phyloP scores from a whole-genome alignment of 2,113 vertebrate genomes.

The Calyptomena viridis region DNA sequence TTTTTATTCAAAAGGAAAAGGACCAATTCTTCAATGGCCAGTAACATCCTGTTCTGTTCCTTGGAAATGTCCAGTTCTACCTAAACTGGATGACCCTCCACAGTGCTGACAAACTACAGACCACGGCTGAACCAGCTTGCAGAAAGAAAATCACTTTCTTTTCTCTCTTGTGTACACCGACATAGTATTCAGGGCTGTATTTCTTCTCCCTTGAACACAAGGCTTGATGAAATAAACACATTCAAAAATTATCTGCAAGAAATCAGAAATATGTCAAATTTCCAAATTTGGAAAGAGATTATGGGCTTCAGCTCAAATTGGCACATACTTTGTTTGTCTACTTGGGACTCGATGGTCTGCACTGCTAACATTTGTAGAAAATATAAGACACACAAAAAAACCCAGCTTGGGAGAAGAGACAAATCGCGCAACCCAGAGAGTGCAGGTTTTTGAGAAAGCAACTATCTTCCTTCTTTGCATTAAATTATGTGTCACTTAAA shows the following conservation, averaged over 20 bases:
- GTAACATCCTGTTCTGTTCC: not conserved
- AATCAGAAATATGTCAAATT: slow-evolving; percentile 48
- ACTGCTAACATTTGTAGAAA: slow-evolving; percentile 21
- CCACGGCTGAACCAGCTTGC: not conserved
- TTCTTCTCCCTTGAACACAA: not conserved
- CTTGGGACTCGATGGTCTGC: not conserved
- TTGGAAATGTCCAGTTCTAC: not conserved
- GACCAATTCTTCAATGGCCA: not conserved
- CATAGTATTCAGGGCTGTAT: not conserved
- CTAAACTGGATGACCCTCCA: not conserved
- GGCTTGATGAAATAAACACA: slow-evolving; percentile 40
- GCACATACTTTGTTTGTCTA: slow-evolving; percentile 52
- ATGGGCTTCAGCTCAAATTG: slow-evolving; percentile 57
- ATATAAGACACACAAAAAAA: slow-evolving; percentile 12
- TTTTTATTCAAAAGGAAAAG: slow-evolving; percentile 7
- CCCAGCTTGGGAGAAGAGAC: not conserved
- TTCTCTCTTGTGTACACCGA: not conserved
- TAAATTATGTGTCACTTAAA: not conserved
- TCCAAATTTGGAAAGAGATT: slow-evolving; percentile 45
- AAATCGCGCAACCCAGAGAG: not conserved
- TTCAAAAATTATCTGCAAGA: slow-evolving; percentile 35
- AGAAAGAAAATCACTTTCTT: not conserved
- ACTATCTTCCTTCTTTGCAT: not conserved
- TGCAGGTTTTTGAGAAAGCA: not conserved
- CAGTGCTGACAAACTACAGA: slow-evolving; percentile 16